Percentiles rank a stretch among this genome's conserved stretches.
Evolutionary conservation across 2,113 vertebrate species (phyloP).

Genomic region (Xiphias gladius): DNA sequence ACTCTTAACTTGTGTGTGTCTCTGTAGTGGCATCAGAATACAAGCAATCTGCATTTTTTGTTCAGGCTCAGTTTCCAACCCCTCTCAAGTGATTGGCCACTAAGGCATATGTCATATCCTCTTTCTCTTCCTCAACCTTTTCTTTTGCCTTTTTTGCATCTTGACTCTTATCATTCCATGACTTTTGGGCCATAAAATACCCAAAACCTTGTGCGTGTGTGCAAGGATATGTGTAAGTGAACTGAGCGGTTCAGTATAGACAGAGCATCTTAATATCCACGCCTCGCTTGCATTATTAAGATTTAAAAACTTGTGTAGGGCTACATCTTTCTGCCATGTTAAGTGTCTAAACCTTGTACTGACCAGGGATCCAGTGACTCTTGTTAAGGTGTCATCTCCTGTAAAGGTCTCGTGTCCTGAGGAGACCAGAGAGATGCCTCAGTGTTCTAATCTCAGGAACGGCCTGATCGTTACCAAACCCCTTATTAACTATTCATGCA

Average conservation of each 20-base stretch:
- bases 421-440: constrained; percentile 24
- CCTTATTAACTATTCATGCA: constrained; percentile 84
- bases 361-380: constrained; percentile 41
- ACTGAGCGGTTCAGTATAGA: background rate
- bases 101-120: constrained; percentile 69
- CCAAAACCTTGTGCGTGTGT: background rate
- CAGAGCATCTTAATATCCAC: background rate
- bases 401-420: constrained; percentile 31
- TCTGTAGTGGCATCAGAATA: constrained; percentile 63
- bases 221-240: background rate
- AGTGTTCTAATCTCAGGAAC: constrained; percentile 72
- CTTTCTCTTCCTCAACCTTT: constrained; percentile 63
- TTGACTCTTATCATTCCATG: background rate
- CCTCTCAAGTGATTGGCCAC: constrained; percentile 76
- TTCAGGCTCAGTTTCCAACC: constrained; percentile 76
- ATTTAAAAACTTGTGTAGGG: background rate
- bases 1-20: constrained; percentile 31
- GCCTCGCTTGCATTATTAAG: background rate
- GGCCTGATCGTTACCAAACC: constrained; percentile 80
- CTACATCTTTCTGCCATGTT: background rate
- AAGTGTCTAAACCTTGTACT: background rate
- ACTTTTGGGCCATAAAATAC: background rate
- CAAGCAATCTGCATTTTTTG: constrained; percentile 76
- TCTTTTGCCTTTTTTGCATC: constrained; percentile 8
- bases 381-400: constrained; percentile 36